Conservation (phyloP, 2,113 vertebrate species). For the Scopus umbretta region DNA sequence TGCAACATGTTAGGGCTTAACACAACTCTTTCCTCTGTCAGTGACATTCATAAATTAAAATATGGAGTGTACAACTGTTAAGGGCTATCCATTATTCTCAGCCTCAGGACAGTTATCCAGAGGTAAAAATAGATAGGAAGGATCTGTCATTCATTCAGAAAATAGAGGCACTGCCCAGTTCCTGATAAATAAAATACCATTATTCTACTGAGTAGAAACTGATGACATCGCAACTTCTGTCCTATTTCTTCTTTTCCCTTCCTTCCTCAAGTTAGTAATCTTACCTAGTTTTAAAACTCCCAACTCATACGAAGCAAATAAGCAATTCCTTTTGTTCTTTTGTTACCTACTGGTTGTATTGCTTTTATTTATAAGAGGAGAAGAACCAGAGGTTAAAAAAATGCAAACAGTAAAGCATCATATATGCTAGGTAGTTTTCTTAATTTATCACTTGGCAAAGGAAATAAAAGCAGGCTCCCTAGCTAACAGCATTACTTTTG, state of each 20-base stretch:
- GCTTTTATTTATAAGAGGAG: not conserved
- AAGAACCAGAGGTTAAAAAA: not conserved
- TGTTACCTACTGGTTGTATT: not conserved
- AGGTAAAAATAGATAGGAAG: conserved; percentile 19
- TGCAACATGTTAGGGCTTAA: not conserved
- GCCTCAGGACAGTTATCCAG: not conserved
- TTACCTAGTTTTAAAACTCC: not conserved
- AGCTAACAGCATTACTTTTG: not conserved
- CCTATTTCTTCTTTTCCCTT: not conserved
- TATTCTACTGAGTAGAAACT: not conserved
- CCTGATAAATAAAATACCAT: not conserved
- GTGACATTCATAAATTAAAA: not conserved
- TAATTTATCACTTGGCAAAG: conserved; percentile 31
- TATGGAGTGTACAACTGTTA: not conserved
- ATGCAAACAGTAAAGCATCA: not conserved
- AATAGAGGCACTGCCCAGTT: not conserved
- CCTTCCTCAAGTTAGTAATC: not conserved
- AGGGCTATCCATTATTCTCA: not conserved
- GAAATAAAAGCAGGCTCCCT: conserved; percentile 8
- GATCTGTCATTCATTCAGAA: conserved; percentile 18
- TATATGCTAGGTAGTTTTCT: not conserved
- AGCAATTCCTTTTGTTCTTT: not conserved
- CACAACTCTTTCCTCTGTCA: not conserved
- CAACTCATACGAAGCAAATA: not conserved
- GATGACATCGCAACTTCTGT: not conserved